Base-by-base conservation (phyloP, 2,888 invertebrate species). In the Orthosia gothica region DNA sequence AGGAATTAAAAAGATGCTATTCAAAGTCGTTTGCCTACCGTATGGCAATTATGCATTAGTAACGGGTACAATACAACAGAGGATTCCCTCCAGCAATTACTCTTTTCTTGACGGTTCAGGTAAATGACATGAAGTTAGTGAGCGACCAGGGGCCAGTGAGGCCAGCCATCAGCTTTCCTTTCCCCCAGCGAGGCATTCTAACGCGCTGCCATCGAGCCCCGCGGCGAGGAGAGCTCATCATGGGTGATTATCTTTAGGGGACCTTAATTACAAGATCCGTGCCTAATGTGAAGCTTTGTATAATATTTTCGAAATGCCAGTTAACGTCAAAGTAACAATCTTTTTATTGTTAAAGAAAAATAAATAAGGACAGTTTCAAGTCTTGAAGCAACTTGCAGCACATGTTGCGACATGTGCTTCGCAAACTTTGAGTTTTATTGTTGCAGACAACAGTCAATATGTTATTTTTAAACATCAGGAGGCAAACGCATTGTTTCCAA, bases 261-360 rank as follows among this genome's bases (percentile, higher is more conserved):
- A 85, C 90, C 90, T 87, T 90, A 89, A 91, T 91, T 91, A 89
- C 88, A 87, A 88, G 76, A 85, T 83, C 63, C 83, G 81, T 82
- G 83, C 86, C 87, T 91, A 90, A 91, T 88, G 82, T 83, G 76
- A 68, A 84, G 64, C 77, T 81, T 75, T 67, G 69, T 71, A 79
- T 77, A 49, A 76, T 74, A 79, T 74, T 83, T 78, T 78, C 57
- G 62, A 76, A 69, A 65, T 57, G 23, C 55, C 61, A 57, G 52
- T 66, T 57, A 66, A 62, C 26, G 12, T 73, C 11, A 54, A 64
- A 62, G 18, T 71, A 15, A 4, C 3, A 26, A 23, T 50, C n/a
- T 13, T 16, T 18, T 13, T 62, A 20, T 11, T n/a, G 45, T 55
- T 66, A 13, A 77, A 47, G 47, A 49, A 63, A 52, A 74, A 47